Percentiles rank a stretch among this genome's conserved stretches.
phyloP scores from a whole-genome alignment of 2,797 vertebrate genomes.

The Enoplosus armatus region DNA sequence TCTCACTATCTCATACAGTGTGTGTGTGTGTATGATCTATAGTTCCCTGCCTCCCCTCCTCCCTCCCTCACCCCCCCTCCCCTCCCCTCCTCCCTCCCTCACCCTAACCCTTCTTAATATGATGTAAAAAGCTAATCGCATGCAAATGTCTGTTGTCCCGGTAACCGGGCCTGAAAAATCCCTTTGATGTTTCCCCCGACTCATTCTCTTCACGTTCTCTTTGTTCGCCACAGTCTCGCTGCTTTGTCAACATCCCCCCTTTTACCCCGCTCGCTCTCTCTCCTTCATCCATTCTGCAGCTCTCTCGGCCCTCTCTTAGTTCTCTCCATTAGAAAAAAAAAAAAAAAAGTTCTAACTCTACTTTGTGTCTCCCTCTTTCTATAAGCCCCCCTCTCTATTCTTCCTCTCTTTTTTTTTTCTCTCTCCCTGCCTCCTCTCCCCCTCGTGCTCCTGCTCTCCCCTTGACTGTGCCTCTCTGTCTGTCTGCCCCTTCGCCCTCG shows the following conservation, averaged over 20 bases:
- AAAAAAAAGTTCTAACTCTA: constrained; percentile 79
- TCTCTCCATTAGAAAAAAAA: constrained; percentile 65
- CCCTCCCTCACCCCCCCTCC: constrained; percentile 27
- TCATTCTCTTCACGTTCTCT: constrained; percentile 90
- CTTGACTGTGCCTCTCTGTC: constrained; percentile 86
- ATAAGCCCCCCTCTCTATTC: constrained; percentile 75
- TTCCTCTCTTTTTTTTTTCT: constrained; percentile 58
- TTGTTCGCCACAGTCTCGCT: constrained; percentile 89
- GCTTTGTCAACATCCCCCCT: constrained; percentile 87
- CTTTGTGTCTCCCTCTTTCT: constrained; percentile 80
- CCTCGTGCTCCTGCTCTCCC: constrained; percentile 75
- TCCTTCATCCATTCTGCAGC: constrained; percentile 76
- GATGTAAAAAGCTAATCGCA: constrained; percentile 92
- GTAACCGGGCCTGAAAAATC: constrained; percentile 91
- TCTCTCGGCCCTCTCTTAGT: constrained; percentile 73
- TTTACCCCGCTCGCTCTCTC: constrained; percentile 69
- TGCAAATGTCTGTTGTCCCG: constrained; percentile 92
- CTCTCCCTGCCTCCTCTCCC: constrained; percentile 34
- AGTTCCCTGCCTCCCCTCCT: constrained; percentile 66
- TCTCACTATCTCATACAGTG: constrained; percentile 70
- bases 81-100: constrained; percentile 62
- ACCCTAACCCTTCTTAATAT: constrained; percentile 88
- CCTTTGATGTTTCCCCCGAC: constrained; percentile 91
- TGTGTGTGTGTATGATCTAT: constrained; percentile 80
- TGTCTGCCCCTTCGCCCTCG: constrained; percentile 83